Evolutionary conservation across 2,113 vertebrate genomes (phyloP), one percentile per base, ranked within the genome.

Genomic region (Lanius ludovicianus): DNA sequence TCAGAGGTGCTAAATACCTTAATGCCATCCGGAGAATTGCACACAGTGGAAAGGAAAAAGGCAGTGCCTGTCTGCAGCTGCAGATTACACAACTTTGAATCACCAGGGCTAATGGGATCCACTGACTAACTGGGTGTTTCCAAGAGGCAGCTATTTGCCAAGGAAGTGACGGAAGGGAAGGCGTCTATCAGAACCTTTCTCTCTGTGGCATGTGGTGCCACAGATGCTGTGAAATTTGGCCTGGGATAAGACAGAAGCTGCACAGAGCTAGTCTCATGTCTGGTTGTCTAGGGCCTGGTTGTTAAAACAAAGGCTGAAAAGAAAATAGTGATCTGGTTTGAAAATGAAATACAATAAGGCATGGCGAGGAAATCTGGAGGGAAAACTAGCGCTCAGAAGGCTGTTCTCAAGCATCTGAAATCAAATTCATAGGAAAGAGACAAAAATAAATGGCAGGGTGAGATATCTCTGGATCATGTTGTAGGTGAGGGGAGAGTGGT

Each of bases 51-150:
- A 69, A 74, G 42, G 79, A 68, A 95, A 79, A 91, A 85, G 83
- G 71, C 47, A 37, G 67, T 73, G 89, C 83, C 6, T 37, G n/a
- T 89, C 96, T 96, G 97, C 97, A 98, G 97, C 97, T 98, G 98
- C 79, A 71, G 37, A 47, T 50, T 85, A 96, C 87, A 44, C 60
- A 53, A 41, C 68, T 80, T 97, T 96, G 95, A 97, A 90, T 98
- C 97, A 95, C 62, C 1, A 12, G 24, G 50, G 80, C 76, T 96
- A 75, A 84, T 80, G 95, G 73, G 39, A 96, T 64, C 83, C 83
- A 86, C 63, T 95, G 97, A 97, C 71, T 97, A 89, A 95, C 28
- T 42, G 95, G 96, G 92, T 97, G 94, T 95, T 87, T 93, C 95
- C 95, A 95, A 88, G 84, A 94, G 28, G 39, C 56, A 94, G 68